These are phyloP conservation scores for Gerosis bhagava DNA, from an alignment of 2,888 invertebrate genomes.

Conservation along the genomic window DNA sequence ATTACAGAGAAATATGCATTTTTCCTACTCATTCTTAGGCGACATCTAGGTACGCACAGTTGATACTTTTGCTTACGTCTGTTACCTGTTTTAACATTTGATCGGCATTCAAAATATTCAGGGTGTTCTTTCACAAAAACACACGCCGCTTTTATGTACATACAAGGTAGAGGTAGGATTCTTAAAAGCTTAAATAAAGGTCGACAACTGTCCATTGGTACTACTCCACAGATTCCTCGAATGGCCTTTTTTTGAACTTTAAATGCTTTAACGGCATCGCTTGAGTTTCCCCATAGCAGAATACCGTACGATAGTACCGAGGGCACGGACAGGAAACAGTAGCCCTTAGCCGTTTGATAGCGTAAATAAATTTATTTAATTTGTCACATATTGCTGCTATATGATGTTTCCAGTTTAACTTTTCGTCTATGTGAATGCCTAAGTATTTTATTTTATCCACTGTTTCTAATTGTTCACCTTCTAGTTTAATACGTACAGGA, in stretches of 20 bases:
- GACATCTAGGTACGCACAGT: no score
- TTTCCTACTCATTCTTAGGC: no score
- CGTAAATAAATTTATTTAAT: slow-evolving; percentile 2
- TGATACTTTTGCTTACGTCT: no score
- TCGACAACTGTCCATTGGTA: slow-evolving; percentile 4
- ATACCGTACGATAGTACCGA: slow-evolving; percentile 14
- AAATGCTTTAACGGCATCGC: slow-evolving; percentile 11
- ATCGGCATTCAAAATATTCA: no score
- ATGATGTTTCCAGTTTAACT: slow-evolving; percentile 3
- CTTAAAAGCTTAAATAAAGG: no score
- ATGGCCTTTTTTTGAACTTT: slow-evolving; percentile 20
- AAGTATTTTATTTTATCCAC: neutral
- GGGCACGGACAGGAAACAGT: slow-evolving; percentile 5
- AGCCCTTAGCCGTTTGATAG: neutral
- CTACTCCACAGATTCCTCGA: slow-evolving; percentile 12
- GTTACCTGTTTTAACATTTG: no score
- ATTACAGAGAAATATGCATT: no score
- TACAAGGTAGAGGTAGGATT: no score
- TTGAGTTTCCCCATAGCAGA: slow-evolving; percentile 20
- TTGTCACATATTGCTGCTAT: neutral
- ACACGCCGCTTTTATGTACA: no score
- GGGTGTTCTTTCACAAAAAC: no score
- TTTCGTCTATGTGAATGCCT: neutral
- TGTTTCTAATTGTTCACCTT: neutral
- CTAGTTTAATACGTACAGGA: neutral